Percentiles rank a stretch among this genome's conserved stretches.
Evolutionary conservation across 2,113 vertebrate genomes (phyloP).

Genomic region (Australoheros scitulus): DNA sequence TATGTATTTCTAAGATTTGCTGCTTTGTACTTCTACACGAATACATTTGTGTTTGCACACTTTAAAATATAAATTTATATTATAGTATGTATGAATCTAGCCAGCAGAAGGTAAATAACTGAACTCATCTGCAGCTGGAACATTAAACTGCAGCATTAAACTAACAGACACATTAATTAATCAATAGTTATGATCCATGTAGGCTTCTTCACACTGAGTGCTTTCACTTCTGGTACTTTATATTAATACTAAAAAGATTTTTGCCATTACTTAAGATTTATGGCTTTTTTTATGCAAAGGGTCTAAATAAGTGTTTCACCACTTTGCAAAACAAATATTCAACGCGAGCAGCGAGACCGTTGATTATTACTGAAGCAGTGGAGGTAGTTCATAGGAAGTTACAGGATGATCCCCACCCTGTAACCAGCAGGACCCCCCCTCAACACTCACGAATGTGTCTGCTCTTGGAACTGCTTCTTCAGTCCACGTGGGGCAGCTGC

Average conservation of each 20-base stretch:
- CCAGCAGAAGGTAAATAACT: neutral
- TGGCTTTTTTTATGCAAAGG: neutral
- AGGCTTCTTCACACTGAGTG: neutral
- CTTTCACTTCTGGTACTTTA: neutral
- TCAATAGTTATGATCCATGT: constrained; percentile 1
- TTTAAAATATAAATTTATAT: neutral
- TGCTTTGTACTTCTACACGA: neutral
- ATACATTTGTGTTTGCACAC: neutral
- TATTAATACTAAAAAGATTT: neutral
- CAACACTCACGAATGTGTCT: neutral
- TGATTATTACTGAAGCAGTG: neutral
- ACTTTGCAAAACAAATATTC: neutral
- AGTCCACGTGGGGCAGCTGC: neutral
- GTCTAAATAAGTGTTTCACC: neutral
- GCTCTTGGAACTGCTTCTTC: neutral
- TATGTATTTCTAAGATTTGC: neutral
- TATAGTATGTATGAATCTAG: neutral
- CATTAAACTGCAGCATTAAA: neutral
- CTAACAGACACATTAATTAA: neutral
- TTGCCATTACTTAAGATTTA: neutral
- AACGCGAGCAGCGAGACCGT: neutral
- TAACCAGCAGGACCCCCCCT: neutral
- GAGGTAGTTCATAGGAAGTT: too few relatives aligned
- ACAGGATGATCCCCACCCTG: neutral
- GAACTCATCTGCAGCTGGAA: neutral